These are phyloP conservation scores for Sinocyclocheilus grahami DNA, from an alignment of 2,113 vertebrate species.

Conservation along the genomic window DNA sequence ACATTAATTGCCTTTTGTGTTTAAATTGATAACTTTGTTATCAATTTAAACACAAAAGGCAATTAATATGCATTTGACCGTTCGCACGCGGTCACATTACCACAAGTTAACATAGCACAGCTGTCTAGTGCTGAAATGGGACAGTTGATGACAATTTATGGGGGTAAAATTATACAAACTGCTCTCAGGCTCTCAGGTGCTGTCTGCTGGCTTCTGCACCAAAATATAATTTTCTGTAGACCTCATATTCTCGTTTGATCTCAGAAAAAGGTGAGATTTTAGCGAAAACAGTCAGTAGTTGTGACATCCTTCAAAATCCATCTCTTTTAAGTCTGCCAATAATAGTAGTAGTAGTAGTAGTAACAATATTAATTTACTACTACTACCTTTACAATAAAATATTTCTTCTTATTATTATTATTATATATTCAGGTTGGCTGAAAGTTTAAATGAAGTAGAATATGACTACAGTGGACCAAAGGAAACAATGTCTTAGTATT, in stretches of 20 bases:
- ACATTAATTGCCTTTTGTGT: slow-evolving; percentile 14
- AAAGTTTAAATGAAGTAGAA: not conserved
- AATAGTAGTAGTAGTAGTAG: not conserved
- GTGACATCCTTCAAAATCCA: not conserved
- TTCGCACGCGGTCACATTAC: slow-evolving; percentile 1
- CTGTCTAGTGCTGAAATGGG: not conserved
- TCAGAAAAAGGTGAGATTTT: not conserved
- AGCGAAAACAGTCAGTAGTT: not conserved
- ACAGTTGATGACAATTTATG: not conserved
- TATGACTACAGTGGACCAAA: not conserved
- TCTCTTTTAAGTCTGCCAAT: not conserved
- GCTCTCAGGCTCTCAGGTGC: not conserved
- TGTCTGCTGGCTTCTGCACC: not conserved
- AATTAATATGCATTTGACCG: not conserved
- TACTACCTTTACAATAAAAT: not conserved
- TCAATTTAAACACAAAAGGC: not conserved
- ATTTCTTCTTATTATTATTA: not conserved
- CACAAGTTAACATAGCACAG: not conserved
- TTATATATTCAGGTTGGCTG: not conserved
- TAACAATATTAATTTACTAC: not conserved
- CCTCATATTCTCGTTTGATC: not conserved
- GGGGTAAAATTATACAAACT: not conserved
- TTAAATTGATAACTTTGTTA: not conserved
- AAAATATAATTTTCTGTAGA: no score
- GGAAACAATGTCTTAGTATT: not conserved